Conservation (phyloP, 2,797 vertebrate genomes). For the Mormyrops attenuatus region DNA sequence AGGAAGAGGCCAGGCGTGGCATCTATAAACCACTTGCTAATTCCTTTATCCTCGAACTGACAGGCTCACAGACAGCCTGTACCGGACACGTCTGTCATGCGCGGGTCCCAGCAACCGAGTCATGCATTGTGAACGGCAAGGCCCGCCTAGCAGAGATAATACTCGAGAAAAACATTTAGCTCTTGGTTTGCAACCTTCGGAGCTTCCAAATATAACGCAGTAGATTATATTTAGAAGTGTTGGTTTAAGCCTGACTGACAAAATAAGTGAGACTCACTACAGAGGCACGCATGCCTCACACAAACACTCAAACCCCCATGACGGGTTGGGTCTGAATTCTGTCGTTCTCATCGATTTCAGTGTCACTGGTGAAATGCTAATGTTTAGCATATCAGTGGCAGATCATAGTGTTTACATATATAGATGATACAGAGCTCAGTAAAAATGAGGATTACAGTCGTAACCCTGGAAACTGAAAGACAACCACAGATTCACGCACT, state of each 20-base stretch:
- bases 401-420: not conserved
- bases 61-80: not conserved
- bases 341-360: not conserved
- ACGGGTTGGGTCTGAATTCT: not conserved
- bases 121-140: not conserved
- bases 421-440: not conserved
- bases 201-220: not conserved
- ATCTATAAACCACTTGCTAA: not conserved
- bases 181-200: not conserved
- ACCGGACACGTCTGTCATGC: not conserved
- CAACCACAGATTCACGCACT: not conserved
- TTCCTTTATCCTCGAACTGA: not conserved
- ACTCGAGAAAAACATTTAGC: not conserved
- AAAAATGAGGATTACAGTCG: not conserved
- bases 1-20: not conserved
- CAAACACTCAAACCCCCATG: not conserved
- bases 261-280: not conserved
- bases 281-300: not conserved
- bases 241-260: not conserved
- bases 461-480: not conserved
- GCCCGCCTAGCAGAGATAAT: not conserved
- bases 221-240: constrained; percentile 1
- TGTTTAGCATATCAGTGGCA: not conserved
- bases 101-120: not conserved
- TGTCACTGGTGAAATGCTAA: not conserved